These are phyloP conservation scores for Parapristionchus giblindavisi DNA, from an alignment of 2,888 invertebrate species.

Conservation along the genomic window DNA sequence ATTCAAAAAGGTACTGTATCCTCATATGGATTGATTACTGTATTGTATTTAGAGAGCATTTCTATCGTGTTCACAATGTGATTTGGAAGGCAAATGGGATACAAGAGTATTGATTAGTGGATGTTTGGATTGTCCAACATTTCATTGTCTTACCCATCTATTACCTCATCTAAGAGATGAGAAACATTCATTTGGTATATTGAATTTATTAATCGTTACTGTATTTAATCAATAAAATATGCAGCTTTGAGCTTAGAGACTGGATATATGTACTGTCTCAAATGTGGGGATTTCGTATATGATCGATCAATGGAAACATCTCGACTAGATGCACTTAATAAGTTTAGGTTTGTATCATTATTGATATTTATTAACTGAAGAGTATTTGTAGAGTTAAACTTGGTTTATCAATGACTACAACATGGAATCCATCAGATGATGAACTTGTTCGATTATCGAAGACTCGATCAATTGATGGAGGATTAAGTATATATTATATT, in stretches of 20 bases:
- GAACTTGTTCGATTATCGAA: conserved; percentile 25
- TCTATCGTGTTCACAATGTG: conserved; percentile 14
- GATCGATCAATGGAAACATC: conserved; percentile 72
- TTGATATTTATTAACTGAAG: neutral
- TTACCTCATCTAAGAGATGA: conserved; percentile 42
- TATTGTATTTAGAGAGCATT: conserved; percentile 16
- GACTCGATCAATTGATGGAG: conserved; percentile 15
- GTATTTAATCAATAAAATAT: conserved; percentile 3
- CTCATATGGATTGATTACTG: neutral
- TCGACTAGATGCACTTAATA: conserved; percentile 78
- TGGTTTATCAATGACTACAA: conserved; percentile 15
- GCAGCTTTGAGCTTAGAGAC: conserved; percentile 47
- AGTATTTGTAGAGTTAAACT: conserved; percentile 13
- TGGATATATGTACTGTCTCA: conserved; percentile 80
- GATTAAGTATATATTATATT: conserved; percentile 20
- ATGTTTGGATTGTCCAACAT: conserved; percentile 50
- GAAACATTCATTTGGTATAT: conserved; percentile 46
- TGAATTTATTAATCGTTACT: neutral
- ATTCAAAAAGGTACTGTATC: conserved; percentile 38
- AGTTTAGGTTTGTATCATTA: conserved; percentile 71
- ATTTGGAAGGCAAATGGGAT: neutral
- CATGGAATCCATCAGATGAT: conserved; percentile 39
- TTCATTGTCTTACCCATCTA: conserved; percentile 50
- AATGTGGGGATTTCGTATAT: conserved; percentile 91
- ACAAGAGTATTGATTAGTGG: conserved; percentile 45